Evolutionary conservation across 2,888 invertebrate species (phyloP).

Genomic region (Metacarcinus magister): DNA sequence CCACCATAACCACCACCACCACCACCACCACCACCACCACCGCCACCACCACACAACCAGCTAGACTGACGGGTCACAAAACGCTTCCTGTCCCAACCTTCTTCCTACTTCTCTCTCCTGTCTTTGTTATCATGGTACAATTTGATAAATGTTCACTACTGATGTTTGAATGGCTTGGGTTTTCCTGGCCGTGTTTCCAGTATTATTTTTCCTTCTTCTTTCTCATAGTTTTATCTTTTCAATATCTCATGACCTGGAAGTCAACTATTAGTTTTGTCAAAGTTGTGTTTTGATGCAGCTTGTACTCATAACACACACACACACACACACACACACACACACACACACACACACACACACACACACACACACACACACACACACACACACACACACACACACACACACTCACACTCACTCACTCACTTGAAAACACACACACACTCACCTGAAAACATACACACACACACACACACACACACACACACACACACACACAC

Average conservation of each 20-base stretch:
- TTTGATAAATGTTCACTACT: background rate
- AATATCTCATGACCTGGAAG: background rate
- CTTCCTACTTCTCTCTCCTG: background rate
- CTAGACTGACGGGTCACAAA: background rate
- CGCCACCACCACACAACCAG: slow-evolving; percentile 16
- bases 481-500: slow-evolving; percentile 1
- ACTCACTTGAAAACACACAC: background rate
- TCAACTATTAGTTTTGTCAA: background rate
- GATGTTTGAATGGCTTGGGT: background rate
- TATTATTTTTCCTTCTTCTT: background rate
- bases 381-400: slow-evolving; percentile 1
- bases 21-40: background rate
- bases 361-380: background rate
- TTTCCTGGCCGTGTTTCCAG: background rate
- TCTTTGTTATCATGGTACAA: background rate
- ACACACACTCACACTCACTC: background rate
- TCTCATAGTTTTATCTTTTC: background rate
- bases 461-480: background rate
- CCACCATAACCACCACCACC: background rate
- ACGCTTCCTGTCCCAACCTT: background rate
- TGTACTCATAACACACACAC: background rate
- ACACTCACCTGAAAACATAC: too few species aligned
- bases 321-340: slow-evolving; percentile 27
- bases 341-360: background rate
- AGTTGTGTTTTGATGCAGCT: slow-evolving; percentile 1